phyloP scores from a whole-genome alignment of 2,797 vertebrate genomes.

The Lagocephalus sceleratus region DNA sequence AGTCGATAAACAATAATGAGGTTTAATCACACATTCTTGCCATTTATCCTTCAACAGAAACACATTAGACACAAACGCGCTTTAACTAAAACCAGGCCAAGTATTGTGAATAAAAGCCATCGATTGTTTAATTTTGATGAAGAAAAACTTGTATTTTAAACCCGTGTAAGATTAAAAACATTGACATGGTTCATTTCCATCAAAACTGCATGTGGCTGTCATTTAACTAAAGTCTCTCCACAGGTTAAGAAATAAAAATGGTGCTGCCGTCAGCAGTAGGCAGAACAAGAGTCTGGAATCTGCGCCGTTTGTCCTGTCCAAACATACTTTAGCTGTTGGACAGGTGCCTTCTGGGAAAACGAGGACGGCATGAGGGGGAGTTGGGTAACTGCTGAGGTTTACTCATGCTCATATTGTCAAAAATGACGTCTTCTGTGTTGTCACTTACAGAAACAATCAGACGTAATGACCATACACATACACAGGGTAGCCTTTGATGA shows the following conservation, averaged over 20 bases:
- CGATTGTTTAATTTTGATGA: background rate
- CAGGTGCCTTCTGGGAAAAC: constrained; percentile 52
- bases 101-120: no score
- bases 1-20: no score
- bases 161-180: constrained; percentile 48
- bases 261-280: constrained; percentile 52
- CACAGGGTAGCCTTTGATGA: constrained; percentile 42
- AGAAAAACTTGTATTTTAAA: background rate
- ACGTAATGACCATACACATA: background rate
- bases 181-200: constrained; percentile 34
- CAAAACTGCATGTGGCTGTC: constrained; percentile 50
- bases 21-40: no score
- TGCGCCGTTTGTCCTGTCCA: constrained; percentile 37
- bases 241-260: constrained; percentile 63
- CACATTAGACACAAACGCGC: no score
- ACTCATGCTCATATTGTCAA: constrained; percentile 26
- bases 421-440: constrained; percentile 22
- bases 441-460: constrained; percentile 24
- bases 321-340: no score
- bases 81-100: no score
- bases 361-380: constrained; percentile 20
- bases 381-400: constrained; percentile 25
- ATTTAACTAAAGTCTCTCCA: constrained; percentile 74
- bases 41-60: no score
- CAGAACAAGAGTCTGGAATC: constrained; percentile 42